phyloP scores from a whole-genome alignment of 2,797 vertebrate species.

The Trematomus bernacchii region DNA sequence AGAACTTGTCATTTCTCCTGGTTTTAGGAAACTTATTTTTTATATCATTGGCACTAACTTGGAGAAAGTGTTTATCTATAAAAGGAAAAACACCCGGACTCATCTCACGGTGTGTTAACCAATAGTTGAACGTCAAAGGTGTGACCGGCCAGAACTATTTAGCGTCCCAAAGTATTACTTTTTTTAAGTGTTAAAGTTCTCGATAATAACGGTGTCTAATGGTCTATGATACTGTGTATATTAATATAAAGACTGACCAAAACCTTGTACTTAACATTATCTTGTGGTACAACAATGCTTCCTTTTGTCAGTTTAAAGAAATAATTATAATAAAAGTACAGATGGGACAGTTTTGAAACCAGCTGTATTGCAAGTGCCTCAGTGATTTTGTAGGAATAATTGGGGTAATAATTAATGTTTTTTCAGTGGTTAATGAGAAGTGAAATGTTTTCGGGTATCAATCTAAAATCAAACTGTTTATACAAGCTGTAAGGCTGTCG shows the following conservation, averaged over 20 bases:
- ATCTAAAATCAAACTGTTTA: neutral
- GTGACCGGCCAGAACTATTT: neutral
- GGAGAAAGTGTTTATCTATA: conserved; percentile 1
- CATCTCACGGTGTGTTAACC: neutral
- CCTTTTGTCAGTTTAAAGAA: conserved; percentile 4
- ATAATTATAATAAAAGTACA: conserved; percentile 1
- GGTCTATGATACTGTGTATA: neutral
- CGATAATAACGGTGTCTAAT: neutral
- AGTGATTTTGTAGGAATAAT: conserved; percentile 18
- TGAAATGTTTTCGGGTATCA: neutral
- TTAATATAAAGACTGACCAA: neutral
- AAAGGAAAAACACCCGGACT: neutral
- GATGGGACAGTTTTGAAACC: conserved; percentile 10
- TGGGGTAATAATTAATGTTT: neutral
- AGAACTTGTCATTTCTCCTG: neutral
- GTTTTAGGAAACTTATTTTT: neutral
- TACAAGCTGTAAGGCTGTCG: neutral
- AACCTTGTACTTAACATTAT: neutral
- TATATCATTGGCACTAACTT: conserved; percentile 1
- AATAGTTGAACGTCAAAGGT: neutral
- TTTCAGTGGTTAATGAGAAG: neutral
- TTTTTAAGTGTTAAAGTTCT: neutral
- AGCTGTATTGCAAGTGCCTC: conserved; percentile 65
- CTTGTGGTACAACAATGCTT: conserved; percentile 20
- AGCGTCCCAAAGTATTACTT: neutral